Conservation (phyloP, 2,113 vertebrate genomes). For the Sturnira hondurensis region DNA sequence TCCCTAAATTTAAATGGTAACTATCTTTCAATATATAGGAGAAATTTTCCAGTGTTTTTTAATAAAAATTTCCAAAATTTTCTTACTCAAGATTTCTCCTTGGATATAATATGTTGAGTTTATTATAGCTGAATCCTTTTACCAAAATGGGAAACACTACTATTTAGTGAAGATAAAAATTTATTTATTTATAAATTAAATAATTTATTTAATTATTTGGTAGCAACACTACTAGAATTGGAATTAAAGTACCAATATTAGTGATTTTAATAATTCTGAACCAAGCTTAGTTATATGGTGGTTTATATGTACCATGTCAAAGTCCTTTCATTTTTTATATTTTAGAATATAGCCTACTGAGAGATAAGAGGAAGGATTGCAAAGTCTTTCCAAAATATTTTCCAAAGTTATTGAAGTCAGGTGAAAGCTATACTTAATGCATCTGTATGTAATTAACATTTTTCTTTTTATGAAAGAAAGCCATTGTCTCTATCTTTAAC, state of each 20-base stretch:
- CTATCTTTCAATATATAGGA: background rate
- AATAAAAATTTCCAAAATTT: background rate
- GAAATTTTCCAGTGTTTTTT: background rate
- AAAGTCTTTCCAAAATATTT: constrained; percentile 32
- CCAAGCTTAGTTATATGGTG: background rate
- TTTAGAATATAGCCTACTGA: background rate
- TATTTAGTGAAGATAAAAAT: background rate
- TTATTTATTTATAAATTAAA: no score
- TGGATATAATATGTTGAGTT: background rate
- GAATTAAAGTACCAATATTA: background rate
- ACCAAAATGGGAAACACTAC: background rate
- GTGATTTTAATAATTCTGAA: background rate
- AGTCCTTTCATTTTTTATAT: constrained; percentile 20
- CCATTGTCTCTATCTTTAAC: background rate
- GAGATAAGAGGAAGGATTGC: background rate
- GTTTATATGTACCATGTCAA: background rate
- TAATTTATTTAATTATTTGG: constrained; percentile 15
- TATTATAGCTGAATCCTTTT: background rate
- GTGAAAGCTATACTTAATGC: constrained; percentile 2
- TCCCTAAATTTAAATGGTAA: background rate
- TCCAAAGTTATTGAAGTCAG: background rate
- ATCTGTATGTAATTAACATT: background rate
- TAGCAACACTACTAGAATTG: background rate
- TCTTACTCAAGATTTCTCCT: background rate
- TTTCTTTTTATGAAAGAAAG: background rate